Conservation (phyloP, 2,113 vertebrate genomes). For the Hepsetus odoe region DNA sequence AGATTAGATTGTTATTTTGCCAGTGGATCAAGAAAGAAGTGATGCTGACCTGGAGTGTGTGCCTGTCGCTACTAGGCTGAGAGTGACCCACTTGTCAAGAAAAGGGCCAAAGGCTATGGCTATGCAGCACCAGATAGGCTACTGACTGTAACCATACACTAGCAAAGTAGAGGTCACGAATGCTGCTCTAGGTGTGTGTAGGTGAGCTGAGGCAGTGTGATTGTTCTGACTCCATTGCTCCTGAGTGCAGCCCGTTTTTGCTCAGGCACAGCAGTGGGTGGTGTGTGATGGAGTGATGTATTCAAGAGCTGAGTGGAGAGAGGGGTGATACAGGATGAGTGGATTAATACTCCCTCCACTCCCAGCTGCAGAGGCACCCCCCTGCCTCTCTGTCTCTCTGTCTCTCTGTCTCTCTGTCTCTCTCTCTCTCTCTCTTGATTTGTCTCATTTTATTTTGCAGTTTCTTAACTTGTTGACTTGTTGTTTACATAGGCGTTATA, state of each 20-base stretch:
- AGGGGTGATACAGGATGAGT: slow-evolving; percentile 11
- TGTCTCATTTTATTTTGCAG: neutral
- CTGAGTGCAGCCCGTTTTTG: neutral
- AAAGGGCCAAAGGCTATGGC: no score
- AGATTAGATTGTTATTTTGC: no score
- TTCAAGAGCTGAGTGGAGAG: slow-evolving; percentile 1
- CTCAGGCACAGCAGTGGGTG: neutral
- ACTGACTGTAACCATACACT: no score
- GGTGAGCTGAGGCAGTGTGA: neutral
- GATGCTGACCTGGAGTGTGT: neutral
- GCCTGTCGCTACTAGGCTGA: neutral
- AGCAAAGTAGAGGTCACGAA: no score
- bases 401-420: neutral
- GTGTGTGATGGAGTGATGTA: slow-evolving; percentile 20
- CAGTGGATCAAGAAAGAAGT: no score
- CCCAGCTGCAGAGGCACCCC: neutral
- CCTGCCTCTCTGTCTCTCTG: neutral
- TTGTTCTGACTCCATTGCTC: neutral
- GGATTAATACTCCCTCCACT: slow-evolving; percentile 39
- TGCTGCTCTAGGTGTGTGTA: slow-evolving; percentile 2
- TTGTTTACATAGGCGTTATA: no score
- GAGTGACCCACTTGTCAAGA: no score
- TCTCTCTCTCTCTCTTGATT: neutral
- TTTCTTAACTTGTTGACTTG: neutral
- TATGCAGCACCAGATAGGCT: no score